Evolutionary conservation across 2,113 vertebrate species (phyloP).

Genomic region (Thermophis baileyi): DNA sequence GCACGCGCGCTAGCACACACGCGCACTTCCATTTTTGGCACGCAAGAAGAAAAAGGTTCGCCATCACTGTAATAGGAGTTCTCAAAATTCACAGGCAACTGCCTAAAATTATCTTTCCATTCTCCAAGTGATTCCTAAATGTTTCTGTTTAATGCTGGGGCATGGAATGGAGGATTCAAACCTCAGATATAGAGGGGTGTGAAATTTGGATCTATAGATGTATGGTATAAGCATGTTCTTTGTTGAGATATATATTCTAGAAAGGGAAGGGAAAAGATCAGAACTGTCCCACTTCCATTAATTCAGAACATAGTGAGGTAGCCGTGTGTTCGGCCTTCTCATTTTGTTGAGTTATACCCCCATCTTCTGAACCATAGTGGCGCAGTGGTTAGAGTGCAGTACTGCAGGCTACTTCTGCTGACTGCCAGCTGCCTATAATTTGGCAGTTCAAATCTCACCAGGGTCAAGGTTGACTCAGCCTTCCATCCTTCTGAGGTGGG

Average conservation of each 20-base stretch:
- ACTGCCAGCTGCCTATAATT: no score
- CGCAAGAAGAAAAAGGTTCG: no score
- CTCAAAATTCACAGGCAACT: neutral
- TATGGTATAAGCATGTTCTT: neutral
- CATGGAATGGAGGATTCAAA: neutral
- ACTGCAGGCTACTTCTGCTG: no score
- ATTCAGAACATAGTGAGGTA: neutral
- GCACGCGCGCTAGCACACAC: no score
- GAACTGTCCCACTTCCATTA: neutral
- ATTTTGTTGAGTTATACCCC: neutral
- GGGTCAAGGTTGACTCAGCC: no score
- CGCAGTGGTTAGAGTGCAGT: no score
- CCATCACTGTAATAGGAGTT: no score
- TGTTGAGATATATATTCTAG: neutral
- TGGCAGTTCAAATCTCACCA: no score
- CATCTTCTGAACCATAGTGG: no score
- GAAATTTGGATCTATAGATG: neutral
- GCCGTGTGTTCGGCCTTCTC: neutral
- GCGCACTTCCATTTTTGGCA: no score
- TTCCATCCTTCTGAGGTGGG: no score
- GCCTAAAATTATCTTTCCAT: neutral
- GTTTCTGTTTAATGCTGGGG: neutral
- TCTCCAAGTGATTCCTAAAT: neutral
- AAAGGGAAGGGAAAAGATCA: neutral
- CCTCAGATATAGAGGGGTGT: neutral